These are phyloP conservation scores for Conus betulinus DNA, from an alignment of 1,140 invertebrate species.

Conservation along the genomic window DNA sequence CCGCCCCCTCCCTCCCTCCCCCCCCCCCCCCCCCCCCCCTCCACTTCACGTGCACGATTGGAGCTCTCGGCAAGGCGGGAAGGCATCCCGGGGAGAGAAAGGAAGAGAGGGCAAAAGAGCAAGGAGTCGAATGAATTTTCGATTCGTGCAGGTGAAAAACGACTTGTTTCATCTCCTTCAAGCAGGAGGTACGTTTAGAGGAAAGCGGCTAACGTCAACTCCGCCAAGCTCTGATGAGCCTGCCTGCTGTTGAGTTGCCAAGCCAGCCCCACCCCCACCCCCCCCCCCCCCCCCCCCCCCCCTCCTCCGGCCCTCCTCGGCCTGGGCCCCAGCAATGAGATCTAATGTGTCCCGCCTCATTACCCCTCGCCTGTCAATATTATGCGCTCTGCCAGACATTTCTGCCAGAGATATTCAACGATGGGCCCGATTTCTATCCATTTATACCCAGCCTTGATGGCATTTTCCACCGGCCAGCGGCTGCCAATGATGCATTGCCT, in stretches of 20 bases:
- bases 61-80: not conserved
- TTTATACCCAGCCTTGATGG: conserved; percentile 17
- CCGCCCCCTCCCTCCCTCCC: not conserved
- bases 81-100: not conserved
- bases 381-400: conserved; percentile 27
- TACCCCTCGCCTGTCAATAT: conserved; percentile 25
- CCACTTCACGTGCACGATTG: too few relatives aligned
- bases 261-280: not conserved
- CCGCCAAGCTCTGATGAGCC: not conserved
- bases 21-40: not conserved
- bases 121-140: not conserved
- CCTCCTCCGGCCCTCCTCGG: not conserved
- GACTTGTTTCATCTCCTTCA: not conserved
- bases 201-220: conserved; percentile 13
- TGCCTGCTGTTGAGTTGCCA: conserved; percentile 6
- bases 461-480: not conserved
- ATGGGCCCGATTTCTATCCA: conserved; percentile 25
- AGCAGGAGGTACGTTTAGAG: conserved; percentile 18
- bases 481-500: not conserved
- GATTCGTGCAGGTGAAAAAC: conserved; percentile 24
- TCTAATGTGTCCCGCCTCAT: conserved; percentile 26
- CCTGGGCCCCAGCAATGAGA: not conserved
- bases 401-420: conserved; percentile 13
- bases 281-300: not conserved
- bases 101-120: not conserved